Evolutionary conservation across 35 echinoderm and acorn worm species (phyloP).

Genomic region (Apostichopus parvimensis): DNA sequence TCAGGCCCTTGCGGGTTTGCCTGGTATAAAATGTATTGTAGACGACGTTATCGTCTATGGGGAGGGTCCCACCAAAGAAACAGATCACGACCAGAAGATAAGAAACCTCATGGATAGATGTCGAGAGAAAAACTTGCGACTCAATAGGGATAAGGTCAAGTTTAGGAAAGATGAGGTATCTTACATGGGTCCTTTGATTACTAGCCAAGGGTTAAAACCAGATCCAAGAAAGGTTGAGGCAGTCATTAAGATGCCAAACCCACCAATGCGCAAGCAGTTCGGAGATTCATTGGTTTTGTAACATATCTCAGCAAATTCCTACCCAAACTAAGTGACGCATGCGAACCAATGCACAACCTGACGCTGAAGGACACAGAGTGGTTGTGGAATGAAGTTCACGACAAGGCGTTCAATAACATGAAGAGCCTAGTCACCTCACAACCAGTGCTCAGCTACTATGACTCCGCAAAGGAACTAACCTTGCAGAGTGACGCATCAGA

Average conservation of each 20-base stretch:
- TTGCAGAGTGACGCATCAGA: constrained; percentile 62
- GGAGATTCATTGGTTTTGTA: constrained; percentile 67
- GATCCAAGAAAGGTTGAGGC: constrained; percentile 68
- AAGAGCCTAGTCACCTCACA: constrained; percentile 23
- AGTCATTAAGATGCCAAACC: constrained; percentile 58
- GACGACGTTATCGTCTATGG: constrained; percentile 82
- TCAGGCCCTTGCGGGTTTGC: constrained; percentile 14
- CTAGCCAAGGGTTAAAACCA: constrained; percentile 51
- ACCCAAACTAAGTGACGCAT: constrained; percentile 52
- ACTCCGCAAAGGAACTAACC: constrained; percentile 42
- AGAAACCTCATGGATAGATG: constrained; percentile 66
- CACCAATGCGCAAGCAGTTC: constrained; percentile 63
- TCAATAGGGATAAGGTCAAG: constrained; percentile 72
- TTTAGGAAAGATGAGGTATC: constrained; percentile 53
- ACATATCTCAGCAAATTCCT: constrained; percentile 78
- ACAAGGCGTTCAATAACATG: constrained; percentile 1
- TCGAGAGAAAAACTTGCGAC: constrained; percentile 61
- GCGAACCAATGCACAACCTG: constrained; percentile 62
- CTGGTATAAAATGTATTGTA: constrained; percentile 38
- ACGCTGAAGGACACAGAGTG: constrained; percentile 61
- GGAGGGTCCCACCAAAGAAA: constrained; percentile 58
- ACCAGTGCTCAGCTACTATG: constrained; percentile 33
- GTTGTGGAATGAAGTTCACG: constrained; percentile 64
- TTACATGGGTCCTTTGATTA: constrained; percentile 48
- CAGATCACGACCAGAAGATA: constrained; percentile 72